Percentiles rank a stretch among this genome's conserved stretches.
Conservation (phyloP, 2,888 invertebrate species). For the Nudaria mundana region DNA sequence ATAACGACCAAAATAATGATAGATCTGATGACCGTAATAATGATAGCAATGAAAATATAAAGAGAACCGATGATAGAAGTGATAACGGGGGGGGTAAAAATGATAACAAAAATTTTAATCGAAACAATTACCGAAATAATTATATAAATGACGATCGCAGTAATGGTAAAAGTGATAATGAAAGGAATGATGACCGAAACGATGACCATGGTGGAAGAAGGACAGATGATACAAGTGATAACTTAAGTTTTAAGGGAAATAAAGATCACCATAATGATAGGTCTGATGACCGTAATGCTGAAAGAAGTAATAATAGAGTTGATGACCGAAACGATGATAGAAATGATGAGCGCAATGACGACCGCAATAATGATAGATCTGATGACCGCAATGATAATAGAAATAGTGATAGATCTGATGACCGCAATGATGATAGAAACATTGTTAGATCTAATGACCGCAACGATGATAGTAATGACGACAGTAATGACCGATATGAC, state of each 20-base stretch:
- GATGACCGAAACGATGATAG: background rate
- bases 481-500: background rate
- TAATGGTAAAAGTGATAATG: background rate
- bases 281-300: background rate
- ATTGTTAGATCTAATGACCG: background rate
- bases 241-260: background rate
- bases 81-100: background rate
- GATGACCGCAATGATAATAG: background rate
- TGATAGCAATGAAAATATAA: background rate
- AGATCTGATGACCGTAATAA: background rate
- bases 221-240: background rate
- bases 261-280: background rate
- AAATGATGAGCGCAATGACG: background rate
- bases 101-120: background rate
- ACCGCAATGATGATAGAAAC: background rate
- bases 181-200: background rate
- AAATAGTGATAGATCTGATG: background rate
- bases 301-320: background rate
- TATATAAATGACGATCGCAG: constrained; percentile 1
- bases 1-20: background rate
- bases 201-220: constrained; percentile 1
- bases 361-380: background rate
- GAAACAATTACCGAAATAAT: background rate
- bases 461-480: background rate
- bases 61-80: background rate